phyloP scores from a whole-genome alignment of 2,113 vertebrate species.

The Bettongia penicillata region DNA sequence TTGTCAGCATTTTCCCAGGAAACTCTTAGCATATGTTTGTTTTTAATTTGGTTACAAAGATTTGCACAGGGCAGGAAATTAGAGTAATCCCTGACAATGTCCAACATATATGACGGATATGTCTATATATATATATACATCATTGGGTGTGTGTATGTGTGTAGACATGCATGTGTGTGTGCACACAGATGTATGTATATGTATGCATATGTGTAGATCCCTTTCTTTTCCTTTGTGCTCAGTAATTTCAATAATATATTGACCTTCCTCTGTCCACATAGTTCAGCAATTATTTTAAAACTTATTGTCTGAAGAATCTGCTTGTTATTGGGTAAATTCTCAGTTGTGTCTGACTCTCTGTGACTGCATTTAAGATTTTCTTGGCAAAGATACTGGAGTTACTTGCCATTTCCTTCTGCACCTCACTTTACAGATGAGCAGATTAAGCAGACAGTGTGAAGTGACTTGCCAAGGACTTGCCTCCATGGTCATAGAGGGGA shows the following conservation, averaged over 20 bases:
- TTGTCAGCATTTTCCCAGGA: conserved; percentile 8
- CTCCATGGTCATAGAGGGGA: not conserved
- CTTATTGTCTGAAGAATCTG: not conserved
- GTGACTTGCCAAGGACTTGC: not conserved
- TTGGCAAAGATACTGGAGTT: not conserved
- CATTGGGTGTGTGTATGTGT: not conserved
- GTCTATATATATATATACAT: not conserved
- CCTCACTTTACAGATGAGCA: not conserved
- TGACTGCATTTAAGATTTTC: not conserved
- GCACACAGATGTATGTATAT: not conserved
- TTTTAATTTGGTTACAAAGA: conserved; percentile 36
- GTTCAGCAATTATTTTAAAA: not conserved
- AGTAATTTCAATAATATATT: not conserved
- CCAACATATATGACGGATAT: no score
- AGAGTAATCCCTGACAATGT: not conserved
- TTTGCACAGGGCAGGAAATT: not conserved
- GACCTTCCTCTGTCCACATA: not conserved
- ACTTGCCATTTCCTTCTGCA: not conserved
- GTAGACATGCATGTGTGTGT: rapidly evolving
- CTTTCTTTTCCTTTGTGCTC: not conserved
- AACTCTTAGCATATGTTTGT: not conserved
- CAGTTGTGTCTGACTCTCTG: not conserved
- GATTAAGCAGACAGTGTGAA: not conserved
- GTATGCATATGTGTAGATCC: not conserved
- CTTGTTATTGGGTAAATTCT: not conserved